Conservation (phyloP, 1,140 invertebrate species). For the Nasonia vitripennis region DNA sequence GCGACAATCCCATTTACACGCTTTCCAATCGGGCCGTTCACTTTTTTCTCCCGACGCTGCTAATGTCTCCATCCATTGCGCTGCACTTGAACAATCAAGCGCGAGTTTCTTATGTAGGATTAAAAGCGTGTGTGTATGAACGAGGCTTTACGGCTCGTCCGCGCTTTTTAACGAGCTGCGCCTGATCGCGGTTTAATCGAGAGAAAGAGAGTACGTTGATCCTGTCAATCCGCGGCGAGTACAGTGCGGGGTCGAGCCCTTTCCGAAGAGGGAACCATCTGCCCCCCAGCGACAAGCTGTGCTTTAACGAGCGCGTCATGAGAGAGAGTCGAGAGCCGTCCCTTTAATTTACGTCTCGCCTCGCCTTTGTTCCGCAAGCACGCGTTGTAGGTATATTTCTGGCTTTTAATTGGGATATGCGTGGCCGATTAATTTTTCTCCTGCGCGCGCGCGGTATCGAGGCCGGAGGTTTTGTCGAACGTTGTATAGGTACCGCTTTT, state of each 20-base stretch:
- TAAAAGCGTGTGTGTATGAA: neutral
- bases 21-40: neutral
- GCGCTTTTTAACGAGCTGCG: constrained; percentile 37
- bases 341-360: constrained; percentile 36
- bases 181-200: constrained; percentile 10
- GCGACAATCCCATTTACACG: neutral
- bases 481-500: neutral
- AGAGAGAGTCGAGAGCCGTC: neutral
- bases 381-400: neutral
- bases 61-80: constrained; percentile 5
- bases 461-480: neutral
- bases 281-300: constrained; percentile 27
- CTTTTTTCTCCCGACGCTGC: neutral
- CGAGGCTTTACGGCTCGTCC: neutral
- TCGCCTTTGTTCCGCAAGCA: neutral
- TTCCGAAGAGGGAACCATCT: neutral
- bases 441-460: neutral
- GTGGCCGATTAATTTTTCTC: constrained; percentile 7
- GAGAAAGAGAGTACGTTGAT: constrained; percentile 25
- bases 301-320: constrained; percentile 36
- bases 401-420: neutral
- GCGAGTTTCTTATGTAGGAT: neutral
- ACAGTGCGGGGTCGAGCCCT: neutral
- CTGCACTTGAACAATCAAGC: neutral
- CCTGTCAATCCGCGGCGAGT: neutral